Percentiles rank a stretch among this genome's conserved stretches.
These are phyloP conservation scores for Henricia sp. DNA, from an alignment of 53 echinoderm and acorn worm species.

Conservation along the genomic window DNA sequence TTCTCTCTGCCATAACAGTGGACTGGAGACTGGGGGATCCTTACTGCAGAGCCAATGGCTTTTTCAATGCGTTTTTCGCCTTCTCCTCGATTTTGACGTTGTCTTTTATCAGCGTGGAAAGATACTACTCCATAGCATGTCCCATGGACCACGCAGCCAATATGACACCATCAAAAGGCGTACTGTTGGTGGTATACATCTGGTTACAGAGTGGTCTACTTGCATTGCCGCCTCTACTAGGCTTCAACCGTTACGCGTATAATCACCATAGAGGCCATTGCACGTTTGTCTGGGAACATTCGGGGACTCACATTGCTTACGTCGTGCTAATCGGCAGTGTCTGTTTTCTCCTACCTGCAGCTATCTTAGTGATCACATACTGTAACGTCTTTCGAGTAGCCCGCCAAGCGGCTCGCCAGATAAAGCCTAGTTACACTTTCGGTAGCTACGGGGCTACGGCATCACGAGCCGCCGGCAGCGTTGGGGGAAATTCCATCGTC, in stretches of 20 bases:
- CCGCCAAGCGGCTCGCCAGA: slow-evolving; percentile 79
- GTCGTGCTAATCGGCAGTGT: slow-evolving; percentile 70
- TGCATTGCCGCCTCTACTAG: slow-evolving; percentile 75
- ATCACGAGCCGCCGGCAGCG: slow-evolving; percentile 20
- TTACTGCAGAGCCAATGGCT: slow-evolving; percentile 83
- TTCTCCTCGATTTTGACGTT: slow-evolving; percentile 83
- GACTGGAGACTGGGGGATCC: slow-evolving; percentile 79
- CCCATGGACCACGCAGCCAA: slow-evolving; percentile 84
- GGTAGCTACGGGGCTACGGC: slow-evolving; percentile 79
- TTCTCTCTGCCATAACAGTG: slow-evolving; percentile 59
- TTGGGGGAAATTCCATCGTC: not conserved
- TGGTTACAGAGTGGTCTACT: slow-evolving; percentile 81
- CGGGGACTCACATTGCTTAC: slow-evolving; percentile 67
- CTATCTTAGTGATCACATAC: slow-evolving; percentile 72
- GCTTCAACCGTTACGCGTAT: slow-evolving; percentile 74
- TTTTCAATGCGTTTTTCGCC: slow-evolving; percentile 81
- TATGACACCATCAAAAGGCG: slow-evolving; percentile 63
- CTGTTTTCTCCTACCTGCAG: slow-evolving; percentile 79
- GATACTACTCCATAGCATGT: slow-evolving; percentile 86
- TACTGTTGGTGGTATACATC: slow-evolving; percentile 68
- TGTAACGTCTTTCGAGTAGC: slow-evolving; percentile 86
- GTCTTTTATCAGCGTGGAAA: slow-evolving; percentile 85
- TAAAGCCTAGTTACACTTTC: slow-evolving; percentile 69
- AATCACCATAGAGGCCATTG: slow-evolving; percentile 84
- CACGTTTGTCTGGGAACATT: slow-evolving; percentile 82